Percentiles rank a stretch among this genome's conserved stretches.
phyloP scores from a whole-genome alignment of 2,888 invertebrate genomes.

The Hedya salicella region DNA sequence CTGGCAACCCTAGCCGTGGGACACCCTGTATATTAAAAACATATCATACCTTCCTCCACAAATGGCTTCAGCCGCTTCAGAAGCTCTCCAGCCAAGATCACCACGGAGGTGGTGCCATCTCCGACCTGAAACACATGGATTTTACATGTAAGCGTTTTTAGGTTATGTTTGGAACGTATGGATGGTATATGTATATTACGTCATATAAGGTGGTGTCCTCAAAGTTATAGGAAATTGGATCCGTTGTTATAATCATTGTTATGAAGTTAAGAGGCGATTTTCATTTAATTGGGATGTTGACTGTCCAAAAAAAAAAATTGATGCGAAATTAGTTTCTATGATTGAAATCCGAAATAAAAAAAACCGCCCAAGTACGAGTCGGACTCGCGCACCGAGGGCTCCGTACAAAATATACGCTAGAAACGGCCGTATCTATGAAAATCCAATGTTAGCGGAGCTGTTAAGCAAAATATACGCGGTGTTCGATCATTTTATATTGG shows the following conservation, averaged over 20 bases:
- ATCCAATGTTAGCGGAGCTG: too few species aligned
- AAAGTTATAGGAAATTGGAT: slow-evolving; percentile 29
- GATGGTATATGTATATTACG: background rate
- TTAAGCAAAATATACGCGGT: too few species aligned
- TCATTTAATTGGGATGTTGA: too few species aligned
- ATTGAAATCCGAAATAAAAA: background rate
- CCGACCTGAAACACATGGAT: slow-evolving; percentile 91
- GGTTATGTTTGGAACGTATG: background rate
- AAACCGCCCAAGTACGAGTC: too few species aligned
- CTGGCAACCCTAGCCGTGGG: too few species aligned
- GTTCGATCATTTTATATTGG: too few species aligned
- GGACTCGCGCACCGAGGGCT: too few species aligned
- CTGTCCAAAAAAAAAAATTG: too few species aligned
- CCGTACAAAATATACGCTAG: too few species aligned
- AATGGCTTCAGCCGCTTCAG: slow-evolving; percentile 97
- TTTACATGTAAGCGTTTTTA: background rate
- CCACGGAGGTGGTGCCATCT: slow-evolving; percentile 99
- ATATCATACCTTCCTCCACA: slow-evolving; percentile 95
- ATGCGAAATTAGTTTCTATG: too few species aligned
- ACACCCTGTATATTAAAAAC: too few species aligned
- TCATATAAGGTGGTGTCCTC: slow-evolving; percentile 10
- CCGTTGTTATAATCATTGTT: slow-evolving; percentile 30
- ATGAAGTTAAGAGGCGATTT: background rate
- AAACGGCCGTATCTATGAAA: too few species aligned
- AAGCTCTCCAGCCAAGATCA: slow-evolving; percentile 97